Percentiles rank a stretch among this genome's conserved stretches.
Evolutionary conservation across 2,888 invertebrate species (phyloP).

Genomic region (Nymphalis polychloros): DNA sequence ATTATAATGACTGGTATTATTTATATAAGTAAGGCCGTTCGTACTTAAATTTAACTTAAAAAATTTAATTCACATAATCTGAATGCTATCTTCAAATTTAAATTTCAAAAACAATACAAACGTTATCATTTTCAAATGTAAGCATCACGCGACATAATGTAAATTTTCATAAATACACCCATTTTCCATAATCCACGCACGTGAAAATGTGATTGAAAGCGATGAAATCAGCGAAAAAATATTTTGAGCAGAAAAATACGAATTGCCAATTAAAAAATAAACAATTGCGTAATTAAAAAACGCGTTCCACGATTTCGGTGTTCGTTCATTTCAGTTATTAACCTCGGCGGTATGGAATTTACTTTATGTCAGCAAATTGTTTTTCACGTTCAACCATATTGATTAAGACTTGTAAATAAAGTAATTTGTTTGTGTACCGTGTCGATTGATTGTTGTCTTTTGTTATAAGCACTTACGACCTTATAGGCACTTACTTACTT

Average conservation of each 20-base stretch:
- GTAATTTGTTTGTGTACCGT: neutral
- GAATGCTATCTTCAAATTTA: too few relatives aligned
- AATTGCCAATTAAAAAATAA: conserved; percentile 46
- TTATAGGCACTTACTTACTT: too few relatives aligned
- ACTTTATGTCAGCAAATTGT: conserved; percentile 33
- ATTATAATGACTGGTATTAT: too few relatives aligned
- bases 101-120: too few relatives aligned
- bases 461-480: too few relatives aligned
- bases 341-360: conserved; percentile 38
- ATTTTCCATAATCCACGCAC: neutral
- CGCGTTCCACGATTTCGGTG: conserved; percentile 27
- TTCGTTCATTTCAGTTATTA: conserved; percentile 43
- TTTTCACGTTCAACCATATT: conserved; percentile 24
- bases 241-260: conserved; percentile 31
- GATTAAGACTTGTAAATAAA: neutral
- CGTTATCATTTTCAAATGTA: too few relatives aligned
- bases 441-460: too few relatives aligned
- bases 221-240: conserved; percentile 10
- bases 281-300: conserved; percentile 45
- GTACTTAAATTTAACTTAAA: too few relatives aligned
- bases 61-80: too few relatives aligned
- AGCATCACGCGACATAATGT: too few relatives aligned
- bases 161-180: neutral
- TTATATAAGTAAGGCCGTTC: too few relatives aligned
- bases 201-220: conserved; percentile 1